These are phyloP conservation scores for Alauda arvensis DNA, from an alignment of 2,797 vertebrate species.

Conservation along the genomic window DNA sequence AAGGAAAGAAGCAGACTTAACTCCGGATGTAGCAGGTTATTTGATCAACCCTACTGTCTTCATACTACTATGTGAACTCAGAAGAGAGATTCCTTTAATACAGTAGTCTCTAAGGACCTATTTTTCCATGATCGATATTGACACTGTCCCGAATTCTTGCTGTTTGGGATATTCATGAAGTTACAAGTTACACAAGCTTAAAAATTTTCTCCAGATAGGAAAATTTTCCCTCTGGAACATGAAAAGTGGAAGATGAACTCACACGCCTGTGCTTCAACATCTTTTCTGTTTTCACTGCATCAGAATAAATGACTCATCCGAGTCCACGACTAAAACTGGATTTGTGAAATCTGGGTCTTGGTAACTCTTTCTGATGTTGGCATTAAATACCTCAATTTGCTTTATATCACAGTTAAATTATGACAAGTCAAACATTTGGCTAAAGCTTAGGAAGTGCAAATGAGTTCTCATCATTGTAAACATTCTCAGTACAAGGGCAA, in stretches of 20 bases:
- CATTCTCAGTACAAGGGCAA: background rate
- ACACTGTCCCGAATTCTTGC: background rate
- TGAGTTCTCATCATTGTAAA: background rate
- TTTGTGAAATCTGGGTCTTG: background rate
- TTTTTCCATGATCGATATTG: background rate
- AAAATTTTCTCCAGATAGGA: background rate
- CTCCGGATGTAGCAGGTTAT: background rate
- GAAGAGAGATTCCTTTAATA: background rate
- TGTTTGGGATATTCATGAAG: background rate
- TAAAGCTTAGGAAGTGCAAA: slow-evolving; percentile 3
- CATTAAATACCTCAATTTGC: background rate
- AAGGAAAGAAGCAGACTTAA: background rate
- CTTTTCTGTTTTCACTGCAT: background rate
- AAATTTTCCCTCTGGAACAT: background rate
- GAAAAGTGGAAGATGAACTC: background rate
- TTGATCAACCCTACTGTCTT: background rate
- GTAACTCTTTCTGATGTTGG: background rate
- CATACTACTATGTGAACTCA: background rate
- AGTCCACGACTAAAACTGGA: background rate
- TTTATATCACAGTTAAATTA: background rate
- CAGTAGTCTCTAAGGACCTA: background rate
- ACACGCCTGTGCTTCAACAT: background rate
- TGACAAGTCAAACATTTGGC: slow-evolving; percentile 23
- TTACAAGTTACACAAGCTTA: background rate
- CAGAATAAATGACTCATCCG: slow-evolving; percentile 11